Base-by-base conservation (phyloP, 2,113 vertebrate species). In the Gallinago paraguaiae region DNA sequence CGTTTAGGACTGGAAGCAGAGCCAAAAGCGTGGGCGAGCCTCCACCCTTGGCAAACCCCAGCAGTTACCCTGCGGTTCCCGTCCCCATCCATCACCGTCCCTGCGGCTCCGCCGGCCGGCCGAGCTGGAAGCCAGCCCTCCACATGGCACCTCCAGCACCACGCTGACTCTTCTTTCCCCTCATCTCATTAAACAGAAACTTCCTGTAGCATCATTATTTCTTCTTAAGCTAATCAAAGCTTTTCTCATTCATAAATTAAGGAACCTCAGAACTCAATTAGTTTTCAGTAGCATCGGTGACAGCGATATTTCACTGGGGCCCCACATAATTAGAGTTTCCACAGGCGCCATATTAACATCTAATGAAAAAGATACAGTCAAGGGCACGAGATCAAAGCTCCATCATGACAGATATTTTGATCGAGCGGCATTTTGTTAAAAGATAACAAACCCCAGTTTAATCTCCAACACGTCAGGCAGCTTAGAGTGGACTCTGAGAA, bases 211-310 rank as follows among this genome's bases (percentile, higher is more conserved):
- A 70, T 63, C 77, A 17, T 67, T 75, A 88, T 51, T 85, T 41
- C 60, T 63, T 43, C 72, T 41, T 33, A 77, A 69, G 63, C 76
- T 78, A 84, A 93, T 56, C 61, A 74, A 51, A 68, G 64, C 61
- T 91, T 90, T 48, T 67, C 60, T 92, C 50, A 27, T 65, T 67
- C 56, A 86, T 78, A 63, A 91, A 82, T 94, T 72, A 78, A 95
- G 80, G 48, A 81, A 59, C 18, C 43, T 69, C 89, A 48, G n/a
- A 46, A 85, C 74, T 77, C 71, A 88, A 79, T 70, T 94, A 82
- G 53, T 64, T 60, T 54, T 64, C 92, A 86, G 60, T 20, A 82
- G 43, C 57, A 35, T 23, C 43, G 51, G 78, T 37, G 64, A 77
- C 68, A 88, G 87, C 10, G 14, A 6, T 51, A 79, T 41, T 76